Percentiles rank a stretch among this genome's conserved stretches.
Evolutionary conservation across 2,113 vertebrate genomes (phyloP).

Genomic region (Limanda limanda): DNA sequence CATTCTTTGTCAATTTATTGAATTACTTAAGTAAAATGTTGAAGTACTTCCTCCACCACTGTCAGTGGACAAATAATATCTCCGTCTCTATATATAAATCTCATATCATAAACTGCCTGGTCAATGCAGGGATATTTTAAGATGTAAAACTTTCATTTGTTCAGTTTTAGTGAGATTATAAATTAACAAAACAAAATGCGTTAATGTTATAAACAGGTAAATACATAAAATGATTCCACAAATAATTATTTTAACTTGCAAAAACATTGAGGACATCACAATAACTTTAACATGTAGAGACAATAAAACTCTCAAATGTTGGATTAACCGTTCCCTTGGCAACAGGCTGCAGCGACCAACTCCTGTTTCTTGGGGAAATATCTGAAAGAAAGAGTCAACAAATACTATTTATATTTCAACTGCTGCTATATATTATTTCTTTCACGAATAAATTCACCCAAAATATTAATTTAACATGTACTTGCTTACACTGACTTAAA

Average conservation of each 20-base stretch:
- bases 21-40: no score
- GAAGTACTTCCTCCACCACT: no score
- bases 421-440: neutral
- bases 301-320: neutral
- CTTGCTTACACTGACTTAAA: no score
- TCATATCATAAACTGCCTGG: no score
- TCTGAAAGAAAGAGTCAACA: slow-evolving; percentile 57
- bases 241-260: neutral
- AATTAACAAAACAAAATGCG: slow-evolving; percentile 22
- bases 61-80: no score
- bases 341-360: slow-evolving; percentile 48
- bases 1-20: no score
- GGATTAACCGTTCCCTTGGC: slow-evolving; percentile 40
- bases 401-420: neutral
- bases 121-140: no score
- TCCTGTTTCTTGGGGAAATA: slow-evolving; percentile 70
- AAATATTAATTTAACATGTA: no score
- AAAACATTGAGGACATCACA: neutral
- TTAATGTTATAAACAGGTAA: neutral
- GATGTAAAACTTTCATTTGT: neutral
- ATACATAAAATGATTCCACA: slow-evolving; percentile 1
- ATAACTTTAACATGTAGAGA: neutral
- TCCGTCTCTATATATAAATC: no score
- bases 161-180: neutral
- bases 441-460: neutral